phyloP scores from a whole-genome alignment of 2,888 invertebrate genomes.

The Parelbella ahira region DNA sequence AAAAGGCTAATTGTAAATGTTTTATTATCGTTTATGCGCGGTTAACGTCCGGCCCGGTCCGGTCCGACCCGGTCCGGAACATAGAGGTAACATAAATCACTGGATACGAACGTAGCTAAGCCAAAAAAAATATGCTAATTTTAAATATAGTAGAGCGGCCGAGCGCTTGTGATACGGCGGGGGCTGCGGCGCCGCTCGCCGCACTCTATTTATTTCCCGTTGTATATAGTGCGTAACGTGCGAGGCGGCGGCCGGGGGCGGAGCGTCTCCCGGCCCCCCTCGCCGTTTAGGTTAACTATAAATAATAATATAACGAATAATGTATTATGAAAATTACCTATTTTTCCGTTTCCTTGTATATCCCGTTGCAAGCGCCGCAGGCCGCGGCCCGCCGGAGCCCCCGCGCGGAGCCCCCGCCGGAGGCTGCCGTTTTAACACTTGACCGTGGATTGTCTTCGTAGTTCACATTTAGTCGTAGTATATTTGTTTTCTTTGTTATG shows the following conservation, averaged over 20 bases:
- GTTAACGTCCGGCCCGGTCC: slow-evolving; percentile 13
- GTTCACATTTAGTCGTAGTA: slow-evolving; percentile 54
- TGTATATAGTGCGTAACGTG: slow-evolving; percentile 75
- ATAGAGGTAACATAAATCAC: slow-evolving; percentile 11
- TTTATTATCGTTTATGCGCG: slow-evolving; percentile 48
- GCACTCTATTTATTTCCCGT: slow-evolving; percentile 77
- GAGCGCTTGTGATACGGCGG: slow-evolving; percentile 53
- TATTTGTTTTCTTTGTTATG: slow-evolving; percentile 74
- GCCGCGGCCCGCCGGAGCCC: too few species aligned
- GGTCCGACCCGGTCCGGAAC: too few species aligned
- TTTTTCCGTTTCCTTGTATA: slow-evolving; percentile 57
- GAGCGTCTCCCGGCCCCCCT: slow-evolving; percentile 42
- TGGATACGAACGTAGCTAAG: slow-evolving; percentile 56
- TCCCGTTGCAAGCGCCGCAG: too few species aligned
- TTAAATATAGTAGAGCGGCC: slow-evolving; percentile 42
- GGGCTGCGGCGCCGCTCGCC: slow-evolving; percentile 40
- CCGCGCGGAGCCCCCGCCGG: slow-evolving; percentile 46
- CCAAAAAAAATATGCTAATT: slow-evolving; percentile 70
- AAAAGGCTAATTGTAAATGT: slow-evolving; percentile 53
- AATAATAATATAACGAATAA: slow-evolving; percentile 47
- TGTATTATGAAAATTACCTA: slow-evolving; percentile 60
- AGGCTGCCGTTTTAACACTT: slow-evolving; percentile 50
- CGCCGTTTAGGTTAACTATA: slow-evolving; percentile 49
- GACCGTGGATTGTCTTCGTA: slow-evolving; percentile 42
- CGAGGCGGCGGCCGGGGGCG: slow-evolving; percentile 26